phyloP scores from a whole-genome alignment of 2,888 invertebrate genomes.

The Erebia palarica region DNA sequence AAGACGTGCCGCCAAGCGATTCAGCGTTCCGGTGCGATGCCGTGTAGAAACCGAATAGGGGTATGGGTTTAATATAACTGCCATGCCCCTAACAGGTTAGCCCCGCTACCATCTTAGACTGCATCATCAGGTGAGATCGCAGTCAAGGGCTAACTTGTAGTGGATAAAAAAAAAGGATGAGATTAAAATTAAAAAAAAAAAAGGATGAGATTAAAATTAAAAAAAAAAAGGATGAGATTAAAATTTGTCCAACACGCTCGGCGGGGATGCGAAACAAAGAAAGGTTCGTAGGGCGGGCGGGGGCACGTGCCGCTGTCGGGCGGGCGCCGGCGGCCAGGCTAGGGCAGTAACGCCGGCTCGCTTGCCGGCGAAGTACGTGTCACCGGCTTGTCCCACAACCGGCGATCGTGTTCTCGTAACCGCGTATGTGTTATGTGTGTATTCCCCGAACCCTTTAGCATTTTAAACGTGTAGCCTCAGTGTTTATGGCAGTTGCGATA shows the following conservation, averaged over 20 bases:
- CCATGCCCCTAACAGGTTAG: too few relatives aligned
- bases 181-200: too few relatives aligned
- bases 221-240: too few relatives aligned
- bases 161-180: too few relatives aligned
- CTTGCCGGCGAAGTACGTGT: slow-evolving; percentile 56
- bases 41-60: too few relatives aligned
- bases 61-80: too few relatives aligned
- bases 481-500: slow-evolving; percentile 48
- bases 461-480: slow-evolving; percentile 34
- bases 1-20: too few relatives aligned
- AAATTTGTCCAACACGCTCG: slow-evolving; percentile 62
- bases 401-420: slow-evolving; percentile 39
- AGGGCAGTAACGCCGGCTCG: slow-evolving; percentile 65
- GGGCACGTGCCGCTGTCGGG: slow-evolving; percentile 59
- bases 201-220: too few relatives aligned
- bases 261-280: slow-evolving; percentile 78
- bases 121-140: too few relatives aligned
- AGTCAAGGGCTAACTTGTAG: too few relatives aligned
- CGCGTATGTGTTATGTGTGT: slow-evolving; percentile 52
- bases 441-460: slow-evolving; percentile 19
- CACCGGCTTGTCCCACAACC: slow-evolving; percentile 37
- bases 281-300: slow-evolving; percentile 73
- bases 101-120: too few relatives aligned
- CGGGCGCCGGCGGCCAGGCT: slow-evolving; percentile 65
- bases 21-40: too few relatives aligned